These are phyloP conservation scores for Aricia agestis DNA, from an alignment of 1,140 invertebrate genomes.

Conservation along the genomic window DNA sequence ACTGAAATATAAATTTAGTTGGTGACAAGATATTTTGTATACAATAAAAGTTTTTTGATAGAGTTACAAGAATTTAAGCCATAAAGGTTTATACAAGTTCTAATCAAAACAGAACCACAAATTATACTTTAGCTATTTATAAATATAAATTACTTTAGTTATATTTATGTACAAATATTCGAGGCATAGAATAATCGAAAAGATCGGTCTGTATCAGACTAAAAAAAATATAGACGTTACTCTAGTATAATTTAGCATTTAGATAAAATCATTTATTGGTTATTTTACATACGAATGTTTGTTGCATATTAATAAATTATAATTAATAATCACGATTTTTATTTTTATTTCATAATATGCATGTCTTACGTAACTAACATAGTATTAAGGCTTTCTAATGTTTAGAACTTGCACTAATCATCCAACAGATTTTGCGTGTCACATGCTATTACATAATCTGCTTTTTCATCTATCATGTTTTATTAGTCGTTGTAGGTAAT, in stretches of 20 bases:
- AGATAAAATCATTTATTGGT: constrained; percentile 6
- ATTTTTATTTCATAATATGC: constrained; percentile 7
- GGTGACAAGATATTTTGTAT: too few relatives aligned
- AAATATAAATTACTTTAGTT: constrained; percentile 17
- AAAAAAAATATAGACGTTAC: constrained; percentile 24
- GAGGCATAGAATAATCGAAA: constrained; percentile 32
- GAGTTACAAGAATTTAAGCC: background rate
- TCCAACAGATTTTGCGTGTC: background rate
- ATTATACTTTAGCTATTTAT: background rate
- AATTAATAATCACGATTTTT: constrained; percentile 20
- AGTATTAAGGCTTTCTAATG: background rate
- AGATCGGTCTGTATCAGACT: constrained; percentile 67
- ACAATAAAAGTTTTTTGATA: too few relatives aligned
- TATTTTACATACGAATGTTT: constrained; percentile 7
- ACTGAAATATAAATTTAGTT: too few relatives aligned
- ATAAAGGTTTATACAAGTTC: background rate
- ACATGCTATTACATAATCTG: background rate
- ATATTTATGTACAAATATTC: constrained; percentile 37
- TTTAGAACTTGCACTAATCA: background rate
- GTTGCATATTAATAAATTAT: constrained; percentile 24
- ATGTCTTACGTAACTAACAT: background rate
- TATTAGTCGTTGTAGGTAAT: background rate
- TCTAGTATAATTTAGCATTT: constrained; percentile 23
- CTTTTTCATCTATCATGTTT: background rate
- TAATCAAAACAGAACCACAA: background rate